Base-by-base conservation (phyloP, 2,113 vertebrate species). In the Diglossa brunneiventris region DNA sequence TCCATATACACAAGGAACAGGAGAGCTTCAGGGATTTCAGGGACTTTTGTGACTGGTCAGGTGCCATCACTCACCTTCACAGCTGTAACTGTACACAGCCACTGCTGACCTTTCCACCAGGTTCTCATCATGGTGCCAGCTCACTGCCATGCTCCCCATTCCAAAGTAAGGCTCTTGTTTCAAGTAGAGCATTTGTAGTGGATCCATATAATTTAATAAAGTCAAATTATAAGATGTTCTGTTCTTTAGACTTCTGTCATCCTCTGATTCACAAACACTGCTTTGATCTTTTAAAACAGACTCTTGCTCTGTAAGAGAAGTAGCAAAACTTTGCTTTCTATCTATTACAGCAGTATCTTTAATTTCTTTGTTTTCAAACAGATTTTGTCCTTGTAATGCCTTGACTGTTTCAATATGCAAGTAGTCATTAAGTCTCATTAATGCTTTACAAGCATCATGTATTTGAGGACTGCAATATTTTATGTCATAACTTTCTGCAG, bases 71-170 rank as follows among this genome's bases (percentile, higher is more conserved):
- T 63, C 96, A 98, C 98, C 98, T 89, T 98, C 98, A 92, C 98
- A 99, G 98, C 97, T 99, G 69, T 99, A 99, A 96, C 96, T 99
- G 98, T 99, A 99, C 87, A 99, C 99, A 17, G 99, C 99, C 77
- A 99, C 99, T 0, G 99, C 98, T 4, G 99, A 99, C 92, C 98
- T 97, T 52, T 98, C 98, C 94, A 99, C 98, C 92, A 99, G 98
- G 87, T 99, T 99, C 97, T 99, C 99, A 1, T 99, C 99, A 2
- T 99, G 99, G 94, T 99, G 99, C 99, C 99, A 99, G 92, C 99
- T 99, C 86, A 99, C 99, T 1, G 99, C 99, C 99, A 99, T 99
- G 90, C 97, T 99, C 46, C 99, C 99, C 99, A 99, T 99, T 87
- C 99, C 99, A 55, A 99, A 99, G 91, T 99, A 99, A 1, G 99